Evolutionary conservation across 2,888 invertebrate genomes (phyloP).

Genomic region (Selenia dentaria): DNA sequence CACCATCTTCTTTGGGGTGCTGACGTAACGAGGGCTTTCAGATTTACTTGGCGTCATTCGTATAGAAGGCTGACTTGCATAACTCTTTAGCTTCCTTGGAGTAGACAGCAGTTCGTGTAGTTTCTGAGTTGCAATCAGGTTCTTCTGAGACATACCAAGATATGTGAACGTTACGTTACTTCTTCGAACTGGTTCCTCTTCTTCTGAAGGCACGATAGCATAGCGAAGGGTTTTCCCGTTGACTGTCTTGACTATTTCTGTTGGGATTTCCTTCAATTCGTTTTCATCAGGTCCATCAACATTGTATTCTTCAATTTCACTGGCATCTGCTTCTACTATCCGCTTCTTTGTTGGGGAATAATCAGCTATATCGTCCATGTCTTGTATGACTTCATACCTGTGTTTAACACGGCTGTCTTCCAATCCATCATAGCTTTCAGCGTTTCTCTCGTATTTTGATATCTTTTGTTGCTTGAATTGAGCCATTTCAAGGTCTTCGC

Average conservation of each 20-base stretch:
- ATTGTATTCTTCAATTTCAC: conserved; percentile 79
- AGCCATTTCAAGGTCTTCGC: conserved; percentile 79
- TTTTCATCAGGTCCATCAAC: conserved; percentile 82
- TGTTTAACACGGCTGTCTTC: conserved; percentile 64
- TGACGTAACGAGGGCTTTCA: conserved; percentile 49
- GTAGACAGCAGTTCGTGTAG: conserved; percentile 90
- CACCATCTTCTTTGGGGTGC: conserved; percentile 58
- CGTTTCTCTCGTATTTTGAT: conserved; percentile 56
- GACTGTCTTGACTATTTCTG: conserved; percentile 85
- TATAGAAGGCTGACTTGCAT: conserved; percentile 80
- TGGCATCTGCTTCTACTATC: conserved; percentile 71
- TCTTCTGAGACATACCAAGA: conserved; percentile 81
- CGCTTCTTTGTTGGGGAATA: conserved; percentile 80
- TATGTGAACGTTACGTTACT: conserved; percentile 63
- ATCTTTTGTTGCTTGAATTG: conserved; percentile 60
- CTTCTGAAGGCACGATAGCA: conserved; percentile 85
- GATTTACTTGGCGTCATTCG: conserved; percentile 65
- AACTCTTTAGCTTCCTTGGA: conserved; percentile 85
- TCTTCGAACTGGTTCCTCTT: conserved; percentile 63
- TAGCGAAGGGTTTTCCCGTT: conserved; percentile 85
- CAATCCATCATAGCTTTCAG: conserved; percentile 62
- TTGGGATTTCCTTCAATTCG: conserved; percentile 83
- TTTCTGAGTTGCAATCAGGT: conserved; percentile 89
- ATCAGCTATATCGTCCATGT: conserved; percentile 65
- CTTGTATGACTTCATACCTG: conserved; percentile 84